phyloP scores from a whole-genome alignment of 2,888 invertebrate species.

The Tipula confusa region DNA sequence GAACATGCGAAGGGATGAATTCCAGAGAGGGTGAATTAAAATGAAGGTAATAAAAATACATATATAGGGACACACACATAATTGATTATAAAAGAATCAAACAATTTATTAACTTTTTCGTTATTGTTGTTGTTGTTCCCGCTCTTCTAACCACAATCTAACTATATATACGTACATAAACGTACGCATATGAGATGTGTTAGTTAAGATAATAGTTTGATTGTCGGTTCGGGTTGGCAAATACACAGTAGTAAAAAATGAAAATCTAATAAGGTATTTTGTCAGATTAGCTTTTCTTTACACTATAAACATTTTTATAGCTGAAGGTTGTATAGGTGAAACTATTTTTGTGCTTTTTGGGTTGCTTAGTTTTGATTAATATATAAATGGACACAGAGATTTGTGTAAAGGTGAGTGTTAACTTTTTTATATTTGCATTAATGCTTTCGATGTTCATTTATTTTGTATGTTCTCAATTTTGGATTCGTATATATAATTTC shows the following conservation, averaged over 20 bases:
- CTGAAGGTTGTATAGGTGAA: background rate
- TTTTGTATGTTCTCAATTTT: background rate
- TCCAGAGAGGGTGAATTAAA: background rate
- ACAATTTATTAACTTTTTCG: constrained; percentile 16
- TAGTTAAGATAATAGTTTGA: background rate
- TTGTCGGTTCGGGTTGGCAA: background rate
- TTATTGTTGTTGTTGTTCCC: background rate
- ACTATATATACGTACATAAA: background rate
- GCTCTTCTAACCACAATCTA: background rate
- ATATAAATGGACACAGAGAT: background rate
- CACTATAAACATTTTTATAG: background rate
- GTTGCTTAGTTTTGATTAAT: constrained; percentile 12
- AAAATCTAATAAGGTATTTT: constrained; percentile 25
- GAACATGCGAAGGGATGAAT: background rate
- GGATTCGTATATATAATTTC: too few species aligned
- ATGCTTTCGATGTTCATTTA: background rate
- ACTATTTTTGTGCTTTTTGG: background rate
- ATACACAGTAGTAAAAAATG: background rate
- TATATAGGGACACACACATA: constrained; percentile 5
- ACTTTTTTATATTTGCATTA: background rate
- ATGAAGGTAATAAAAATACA: constrained; percentile 12
- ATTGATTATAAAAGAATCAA: constrained; percentile 25
- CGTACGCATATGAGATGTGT: background rate
- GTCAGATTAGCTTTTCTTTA: background rate
- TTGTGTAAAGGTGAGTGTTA: background rate